phyloP scores from a whole-genome alignment of 2,888 invertebrate species.

The Conistra vaccinii region DNA sequence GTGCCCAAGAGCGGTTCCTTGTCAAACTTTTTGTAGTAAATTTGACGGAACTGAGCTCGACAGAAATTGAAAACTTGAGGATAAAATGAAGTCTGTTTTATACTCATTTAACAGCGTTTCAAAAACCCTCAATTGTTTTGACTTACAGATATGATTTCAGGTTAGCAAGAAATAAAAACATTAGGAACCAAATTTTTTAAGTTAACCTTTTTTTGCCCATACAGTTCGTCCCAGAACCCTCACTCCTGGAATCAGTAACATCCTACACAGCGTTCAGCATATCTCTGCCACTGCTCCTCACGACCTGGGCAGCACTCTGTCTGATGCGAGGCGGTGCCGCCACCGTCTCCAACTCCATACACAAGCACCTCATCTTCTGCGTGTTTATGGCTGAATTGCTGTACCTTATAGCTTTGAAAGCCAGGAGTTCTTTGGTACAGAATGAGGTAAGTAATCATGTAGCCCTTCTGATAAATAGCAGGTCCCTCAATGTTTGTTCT shows the following conservation, averaged over 20 bases:
- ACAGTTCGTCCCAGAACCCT: constrained; percentile 96
- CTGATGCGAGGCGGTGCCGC: constrained; percentile 95
- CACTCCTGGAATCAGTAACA: constrained; percentile 95
- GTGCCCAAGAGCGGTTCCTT: not conserved
- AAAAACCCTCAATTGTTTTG: not conserved
- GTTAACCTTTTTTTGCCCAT: constrained; percentile 51
- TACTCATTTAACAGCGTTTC: not conserved
- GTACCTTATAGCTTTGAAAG: constrained; percentile 96
- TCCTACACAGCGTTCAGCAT: constrained; percentile 97
- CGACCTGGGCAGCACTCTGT: constrained; percentile 95
- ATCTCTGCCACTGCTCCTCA: constrained; percentile 94
- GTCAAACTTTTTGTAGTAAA: not conserved
- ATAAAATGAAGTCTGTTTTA: not conserved
- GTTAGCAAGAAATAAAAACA: not conserved
- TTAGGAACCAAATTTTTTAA: not conserved
- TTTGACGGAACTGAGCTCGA: not conserved
- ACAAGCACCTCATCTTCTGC: constrained; percentile 97
- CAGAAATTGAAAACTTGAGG: not conserved
- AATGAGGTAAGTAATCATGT: constrained; percentile 88
- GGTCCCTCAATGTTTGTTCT: not conserved
- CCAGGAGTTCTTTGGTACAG: constrained; percentile 94
- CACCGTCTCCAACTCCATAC: constrained; percentile 98
- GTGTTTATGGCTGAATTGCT: constrained; percentile 96
- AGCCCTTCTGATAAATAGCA: not conserved
- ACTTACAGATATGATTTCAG: not conserved